These are phyloP conservation scores for Sebastes baramenuke DNA, from an alignment of 2,797 vertebrate genomes.

Conservation along the genomic window DNA sequence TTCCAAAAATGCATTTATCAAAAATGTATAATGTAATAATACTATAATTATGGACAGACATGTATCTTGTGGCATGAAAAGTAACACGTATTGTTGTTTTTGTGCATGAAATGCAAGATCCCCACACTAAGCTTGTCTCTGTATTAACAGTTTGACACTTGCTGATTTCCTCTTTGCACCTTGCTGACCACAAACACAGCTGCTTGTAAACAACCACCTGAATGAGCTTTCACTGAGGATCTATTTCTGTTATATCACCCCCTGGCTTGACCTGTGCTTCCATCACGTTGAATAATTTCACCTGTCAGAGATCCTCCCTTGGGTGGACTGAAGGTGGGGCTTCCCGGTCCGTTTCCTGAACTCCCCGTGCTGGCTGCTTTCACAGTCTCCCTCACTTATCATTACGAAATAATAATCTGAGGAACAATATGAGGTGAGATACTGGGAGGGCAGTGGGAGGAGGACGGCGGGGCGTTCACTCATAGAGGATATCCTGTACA, in stretches of 20 bases:
- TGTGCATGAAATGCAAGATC: background rate
- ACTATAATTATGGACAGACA: background rate
- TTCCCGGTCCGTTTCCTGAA: constrained; percentile 70
- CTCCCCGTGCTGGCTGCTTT: constrained; percentile 27
- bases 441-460: constrained; percentile 36
- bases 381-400: constrained; percentile 54
- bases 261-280: constrained; percentile 27
- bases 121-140: background rate
- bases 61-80: background rate
- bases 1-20: background rate
- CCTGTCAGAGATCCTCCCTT: constrained; percentile 60
- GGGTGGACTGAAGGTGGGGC: constrained; percentile 60
- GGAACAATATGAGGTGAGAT: constrained; percentile 69
- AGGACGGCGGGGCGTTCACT: constrained; percentile 66
- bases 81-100: background rate
- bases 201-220: constrained; percentile 9
- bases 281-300: constrained; percentile 60
- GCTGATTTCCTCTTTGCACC: constrained; percentile 1
- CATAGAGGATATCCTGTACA: constrained; percentile 79
- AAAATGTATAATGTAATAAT: background rate
- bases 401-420: constrained; percentile 54
- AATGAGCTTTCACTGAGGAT: background rate
- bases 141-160: background rate
- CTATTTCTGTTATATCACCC: constrained; percentile 14
- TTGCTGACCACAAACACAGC: background rate